phyloP scores from a whole-genome alignment of 2,888 invertebrate genomes.

The Coelopa pilipes region DNA sequence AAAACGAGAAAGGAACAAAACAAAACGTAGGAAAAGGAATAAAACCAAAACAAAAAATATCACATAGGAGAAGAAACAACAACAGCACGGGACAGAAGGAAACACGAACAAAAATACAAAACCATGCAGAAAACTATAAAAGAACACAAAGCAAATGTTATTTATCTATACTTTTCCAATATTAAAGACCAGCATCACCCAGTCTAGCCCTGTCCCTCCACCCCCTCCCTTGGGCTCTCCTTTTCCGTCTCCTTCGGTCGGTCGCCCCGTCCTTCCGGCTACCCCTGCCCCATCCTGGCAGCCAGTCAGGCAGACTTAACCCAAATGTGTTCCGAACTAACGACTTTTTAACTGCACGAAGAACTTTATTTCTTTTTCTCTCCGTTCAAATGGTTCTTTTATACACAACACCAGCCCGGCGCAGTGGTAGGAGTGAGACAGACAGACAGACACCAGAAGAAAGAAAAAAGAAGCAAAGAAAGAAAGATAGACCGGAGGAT shows the following conservation, averaged over 20 bases:
- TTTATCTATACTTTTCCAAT: slow-evolving; percentile 36
- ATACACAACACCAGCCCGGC: slow-evolving; percentile 12
- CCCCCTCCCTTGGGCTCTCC: too few species aligned
- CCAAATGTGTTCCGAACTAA: slow-evolving; percentile 35
- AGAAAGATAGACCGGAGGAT: too few species aligned
- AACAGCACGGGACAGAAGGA: not conserved
- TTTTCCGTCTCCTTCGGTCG: too few species aligned
- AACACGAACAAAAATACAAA: slow-evolving; percentile 13
- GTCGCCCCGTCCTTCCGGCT: too few species aligned
- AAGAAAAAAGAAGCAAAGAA: not conserved
- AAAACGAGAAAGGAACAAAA: slow-evolving; percentile 18
- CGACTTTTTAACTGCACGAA: slow-evolving; percentile 38
- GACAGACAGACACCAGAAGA: not conserved
- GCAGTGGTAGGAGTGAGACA: too few species aligned
- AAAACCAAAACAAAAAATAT: too few species aligned
- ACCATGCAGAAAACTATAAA: slow-evolving; percentile 30
- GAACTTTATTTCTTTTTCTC: slow-evolving; percentile 24
- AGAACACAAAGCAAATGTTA: slow-evolving; percentile 32
- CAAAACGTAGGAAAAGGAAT: not conserved
- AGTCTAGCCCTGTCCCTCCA: too few species aligned
- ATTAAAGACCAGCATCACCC: slow-evolving; percentile 19
- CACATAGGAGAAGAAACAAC: too few species aligned
- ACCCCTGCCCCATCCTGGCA: too few species aligned
- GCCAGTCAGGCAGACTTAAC: slow-evolving; percentile 20
- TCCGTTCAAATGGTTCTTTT: slow-evolving; percentile 16